These are phyloP conservation scores for Zygogramma bicolorata DNA, from an alignment of 2,888 invertebrate genomes.

Conservation along the genomic window DNA sequence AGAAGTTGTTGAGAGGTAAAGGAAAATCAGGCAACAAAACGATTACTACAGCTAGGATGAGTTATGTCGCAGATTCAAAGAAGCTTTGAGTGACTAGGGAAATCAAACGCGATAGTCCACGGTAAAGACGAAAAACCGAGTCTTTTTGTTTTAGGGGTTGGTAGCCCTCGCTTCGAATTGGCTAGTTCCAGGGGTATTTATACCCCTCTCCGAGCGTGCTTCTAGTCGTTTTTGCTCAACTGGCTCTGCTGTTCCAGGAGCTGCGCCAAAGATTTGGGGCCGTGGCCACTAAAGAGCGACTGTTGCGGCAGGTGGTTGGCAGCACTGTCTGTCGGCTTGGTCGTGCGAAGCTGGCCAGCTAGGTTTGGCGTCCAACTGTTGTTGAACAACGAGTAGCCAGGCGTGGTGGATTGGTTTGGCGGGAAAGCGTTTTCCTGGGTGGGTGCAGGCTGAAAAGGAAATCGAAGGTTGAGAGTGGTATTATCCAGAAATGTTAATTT, in stretches of 20 bases:
- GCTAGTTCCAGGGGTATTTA: no score
- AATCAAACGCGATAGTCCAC: background rate
- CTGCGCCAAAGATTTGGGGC: conserved; percentile 83
- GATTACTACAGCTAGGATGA: no score
- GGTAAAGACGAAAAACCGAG: background rate
- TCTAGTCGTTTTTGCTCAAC: conserved; percentile 48
- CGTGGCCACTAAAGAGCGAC: conserved; percentile 79
- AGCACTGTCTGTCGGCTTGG: conserved; percentile 34
- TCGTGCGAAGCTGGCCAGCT: conserved; percentile 56
- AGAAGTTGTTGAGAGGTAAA: background rate
- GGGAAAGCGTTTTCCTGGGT: conserved; percentile 35
- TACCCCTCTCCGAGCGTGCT: no score
- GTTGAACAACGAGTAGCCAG: conserved; percentile 65
- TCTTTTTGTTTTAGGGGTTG: background rate
- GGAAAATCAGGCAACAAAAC: background rate
- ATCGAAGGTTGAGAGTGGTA: background rate
- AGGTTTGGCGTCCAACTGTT: conserved; percentile 65
- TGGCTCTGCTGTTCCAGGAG: conserved; percentile 80
- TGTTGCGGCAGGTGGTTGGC: conserved; percentile 63
- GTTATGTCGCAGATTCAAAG: background rate
- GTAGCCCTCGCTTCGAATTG: background rate
- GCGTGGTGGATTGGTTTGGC: conserved; percentile 39
- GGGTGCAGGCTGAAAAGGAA: conserved; percentile 27
- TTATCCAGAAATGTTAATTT: no score
- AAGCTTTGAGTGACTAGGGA: background rate